These are phyloP conservation scores for Rafetus swinhoei DNA, from an alignment of 2,113 vertebrate genomes.

Conservation along the genomic window DNA sequence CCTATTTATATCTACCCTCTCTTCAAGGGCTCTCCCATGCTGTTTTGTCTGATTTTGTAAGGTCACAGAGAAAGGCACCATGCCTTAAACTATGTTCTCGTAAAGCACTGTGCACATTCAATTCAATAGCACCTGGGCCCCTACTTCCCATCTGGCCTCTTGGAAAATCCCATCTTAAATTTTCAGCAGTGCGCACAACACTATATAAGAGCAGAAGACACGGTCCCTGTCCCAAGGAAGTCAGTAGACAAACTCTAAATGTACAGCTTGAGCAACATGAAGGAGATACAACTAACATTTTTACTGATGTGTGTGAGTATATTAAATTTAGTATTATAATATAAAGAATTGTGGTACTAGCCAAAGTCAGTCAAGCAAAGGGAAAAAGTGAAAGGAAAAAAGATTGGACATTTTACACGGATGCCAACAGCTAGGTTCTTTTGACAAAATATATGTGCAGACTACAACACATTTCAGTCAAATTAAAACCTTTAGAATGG, in stretches of 20 bases:
- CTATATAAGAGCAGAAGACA: background rate
- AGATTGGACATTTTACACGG: background rate
- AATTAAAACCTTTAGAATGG: background rate
- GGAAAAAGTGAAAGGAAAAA: background rate
- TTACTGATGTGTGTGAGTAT: background rate
- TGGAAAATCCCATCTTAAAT: background rate
- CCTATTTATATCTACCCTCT: constrained; percentile 26
- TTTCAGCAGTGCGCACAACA: background rate
- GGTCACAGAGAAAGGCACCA: background rate
- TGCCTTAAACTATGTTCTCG: background rate
- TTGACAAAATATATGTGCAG: background rate
- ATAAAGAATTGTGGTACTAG: background rate
- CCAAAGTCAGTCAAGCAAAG: background rate
- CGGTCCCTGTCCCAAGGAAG: background rate
- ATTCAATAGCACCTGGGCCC: background rate
- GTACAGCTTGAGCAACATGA: background rate
- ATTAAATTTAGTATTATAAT: background rate
- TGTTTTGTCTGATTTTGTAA: background rate
- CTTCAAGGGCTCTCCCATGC: background rate
- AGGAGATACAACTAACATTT: background rate
- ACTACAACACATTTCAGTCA: background rate
- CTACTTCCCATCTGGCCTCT: background rate
- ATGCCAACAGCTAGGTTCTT: background rate
- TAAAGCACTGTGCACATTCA: background rate
- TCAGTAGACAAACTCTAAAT: background rate